These are phyloP conservation scores for Lathamus discolor DNA, from an alignment of 2,113 vertebrate species.

Conservation along the genomic window DNA sequence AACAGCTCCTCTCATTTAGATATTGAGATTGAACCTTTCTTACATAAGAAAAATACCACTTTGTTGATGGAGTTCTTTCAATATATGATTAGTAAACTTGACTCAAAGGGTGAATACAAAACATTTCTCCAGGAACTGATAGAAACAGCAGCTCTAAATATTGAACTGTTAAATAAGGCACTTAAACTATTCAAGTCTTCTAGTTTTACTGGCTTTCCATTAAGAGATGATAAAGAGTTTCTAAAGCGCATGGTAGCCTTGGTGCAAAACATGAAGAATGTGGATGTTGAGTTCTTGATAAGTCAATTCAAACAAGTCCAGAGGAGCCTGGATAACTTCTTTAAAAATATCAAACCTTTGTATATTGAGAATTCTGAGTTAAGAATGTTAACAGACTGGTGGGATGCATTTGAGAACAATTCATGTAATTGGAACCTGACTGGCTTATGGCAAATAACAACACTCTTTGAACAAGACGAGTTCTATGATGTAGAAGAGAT, in stretches of 20 bases:
- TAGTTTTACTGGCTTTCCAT: not conserved
- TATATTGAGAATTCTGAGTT: not conserved
- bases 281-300: conserved; percentile 42
- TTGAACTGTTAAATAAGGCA: conserved; percentile 22
- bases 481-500: not conserved
- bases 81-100: conserved; percentile 6
- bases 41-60: not conserved
- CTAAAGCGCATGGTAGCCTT: not conserved
- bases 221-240: not conserved
- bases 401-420: conserved; percentile 29
- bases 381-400: conserved; percentile 15
- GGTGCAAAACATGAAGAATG: not conserved
- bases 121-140: not conserved
- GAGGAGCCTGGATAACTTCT: conserved; percentile 15
- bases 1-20: not conserved
- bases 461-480: conserved; percentile 24
- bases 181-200: conserved; percentile 5
- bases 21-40: not conserved
- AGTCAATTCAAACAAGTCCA: conserved; percentile 39
- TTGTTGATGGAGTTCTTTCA: not conserved
- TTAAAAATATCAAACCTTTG: conserved; percentile 4
- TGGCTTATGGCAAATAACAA: not conserved
- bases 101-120: not conserved
- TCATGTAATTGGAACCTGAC: conserved; percentile 33
- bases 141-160: not conserved